A percentile compares a stretch with the other conserved stretches of the same genome.
These are phyloP conservation scores for Maniola jurtina DNA, from an alignment of 1,140 invertebrate genomes.

Conservation along the genomic window DNA sequence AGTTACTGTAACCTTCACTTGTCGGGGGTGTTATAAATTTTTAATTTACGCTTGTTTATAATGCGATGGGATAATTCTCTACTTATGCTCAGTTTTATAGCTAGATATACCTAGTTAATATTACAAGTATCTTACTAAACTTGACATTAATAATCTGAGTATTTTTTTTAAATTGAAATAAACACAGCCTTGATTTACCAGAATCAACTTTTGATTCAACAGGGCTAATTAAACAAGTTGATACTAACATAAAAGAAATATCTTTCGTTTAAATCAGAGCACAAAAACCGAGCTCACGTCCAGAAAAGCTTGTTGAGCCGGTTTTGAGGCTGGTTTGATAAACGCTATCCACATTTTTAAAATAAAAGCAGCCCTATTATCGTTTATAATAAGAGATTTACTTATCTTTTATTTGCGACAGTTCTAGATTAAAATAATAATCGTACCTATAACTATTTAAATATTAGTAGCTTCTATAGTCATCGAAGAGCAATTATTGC, in stretches of 20 bases:
- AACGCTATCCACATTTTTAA: conserved; percentile 12
- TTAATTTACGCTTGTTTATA: too few species aligned
- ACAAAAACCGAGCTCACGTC: conserved; percentile 51
- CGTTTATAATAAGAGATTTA: neutral
- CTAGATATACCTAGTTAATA: too few species aligned
- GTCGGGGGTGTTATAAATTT: too few species aligned
- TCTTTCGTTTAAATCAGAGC: conserved; percentile 40
- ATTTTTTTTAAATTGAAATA: too few species aligned
- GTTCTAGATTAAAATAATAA: neutral
- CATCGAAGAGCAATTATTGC: too few species aligned
- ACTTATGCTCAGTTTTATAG: too few species aligned
- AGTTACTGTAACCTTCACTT: too few species aligned
- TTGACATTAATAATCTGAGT: too few species aligned
- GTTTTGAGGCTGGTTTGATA: conserved; percentile 36
- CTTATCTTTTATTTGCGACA: neutral
- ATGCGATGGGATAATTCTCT: too few species aligned
- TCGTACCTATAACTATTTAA: too few species aligned
- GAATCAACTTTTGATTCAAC: neutral
- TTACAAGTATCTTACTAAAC: too few species aligned
- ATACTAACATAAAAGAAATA: conserved; percentile 17
- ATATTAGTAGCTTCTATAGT: too few species aligned
- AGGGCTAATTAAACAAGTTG: neutral
- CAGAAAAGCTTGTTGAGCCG: conserved; percentile 50
- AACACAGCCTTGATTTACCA: neutral
- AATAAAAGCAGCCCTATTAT: neutral